Conservation (phyloP, 2,113 vertebrate genomes). For the Dasyprocta punctata region DNA sequence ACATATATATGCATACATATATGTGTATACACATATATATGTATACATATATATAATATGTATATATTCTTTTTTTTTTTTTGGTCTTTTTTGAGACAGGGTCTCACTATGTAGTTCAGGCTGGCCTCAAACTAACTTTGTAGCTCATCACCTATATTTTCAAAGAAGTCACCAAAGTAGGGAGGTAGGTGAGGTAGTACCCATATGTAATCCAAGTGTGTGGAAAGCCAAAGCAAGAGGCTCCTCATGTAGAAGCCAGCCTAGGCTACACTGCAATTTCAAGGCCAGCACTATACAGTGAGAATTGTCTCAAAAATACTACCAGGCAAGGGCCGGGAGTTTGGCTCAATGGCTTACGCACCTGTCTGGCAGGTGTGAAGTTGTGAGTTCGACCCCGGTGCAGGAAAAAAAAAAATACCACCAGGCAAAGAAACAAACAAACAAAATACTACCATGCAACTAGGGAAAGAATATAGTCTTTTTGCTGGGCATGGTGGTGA, state of each 20-base stretch:
- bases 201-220: neutral
- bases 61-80: too few relatives aligned
- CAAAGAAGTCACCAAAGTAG: neutral
- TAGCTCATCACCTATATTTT: neutral
- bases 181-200: neutral
- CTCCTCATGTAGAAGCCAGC: neutral
- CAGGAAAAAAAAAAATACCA: neutral
- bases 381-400: too few relatives aligned
- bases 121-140: too few relatives aligned
- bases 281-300: neutral
- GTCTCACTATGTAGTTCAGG: too few relatives aligned
- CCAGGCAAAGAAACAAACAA: neutral
- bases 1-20: too few relatives aligned
- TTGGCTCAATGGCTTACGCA: too few relatives aligned
- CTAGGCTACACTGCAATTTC: neutral
- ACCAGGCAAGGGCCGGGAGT: too few relatives aligned
- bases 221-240: neutral
- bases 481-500: neutral
- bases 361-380: too few relatives aligned
- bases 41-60: too few relatives aligned
- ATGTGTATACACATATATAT: too few relatives aligned
- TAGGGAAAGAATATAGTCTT: neutral
- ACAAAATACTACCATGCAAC: neutral
- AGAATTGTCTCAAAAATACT: neutral
- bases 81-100: too few relatives aligned